Evolutionary conservation across 30 jellyfish, hydroid and myxozoan species (phyloP).

Genomic region (Cassiopea andromeda): DNA sequence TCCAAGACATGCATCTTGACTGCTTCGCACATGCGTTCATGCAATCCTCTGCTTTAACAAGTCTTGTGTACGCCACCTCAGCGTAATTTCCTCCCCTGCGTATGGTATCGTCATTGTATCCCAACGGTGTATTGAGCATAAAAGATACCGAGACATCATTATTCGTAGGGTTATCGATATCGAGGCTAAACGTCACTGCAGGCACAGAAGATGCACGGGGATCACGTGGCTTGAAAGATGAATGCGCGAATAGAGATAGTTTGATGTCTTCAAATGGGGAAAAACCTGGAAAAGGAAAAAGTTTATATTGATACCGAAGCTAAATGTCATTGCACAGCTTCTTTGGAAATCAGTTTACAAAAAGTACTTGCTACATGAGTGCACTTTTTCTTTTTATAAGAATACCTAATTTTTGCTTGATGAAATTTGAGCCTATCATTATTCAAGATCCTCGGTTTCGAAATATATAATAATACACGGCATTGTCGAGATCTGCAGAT

Average conservation of each 20-base stretch:
- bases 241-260: conserved; percentile 81
- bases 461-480: no score
- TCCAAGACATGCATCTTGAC: conserved; percentile 95
- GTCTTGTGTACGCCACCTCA: conserved; percentile 86
- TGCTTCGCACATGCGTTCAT: conserved; percentile 95
- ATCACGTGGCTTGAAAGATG: conserved; percentile 92
- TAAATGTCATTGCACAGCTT: neutral
- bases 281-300: conserved; percentile 44
- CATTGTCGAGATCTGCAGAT: no score
- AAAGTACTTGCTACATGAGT: no score
- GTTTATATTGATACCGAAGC: neutral
- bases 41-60: conserved; percentile 95
- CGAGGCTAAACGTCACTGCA: conserved; percentile 87
- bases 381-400: no score
- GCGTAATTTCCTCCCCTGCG: conserved; percentile 94
- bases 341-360: no score
- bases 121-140: conserved; percentile 91
- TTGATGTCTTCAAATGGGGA: conserved; percentile 72
- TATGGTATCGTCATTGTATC: conserved; percentile 95
- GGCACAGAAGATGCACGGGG: conserved; percentile 92
- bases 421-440: no score
- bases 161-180: conserved; percentile 77
- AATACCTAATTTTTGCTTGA: no score
- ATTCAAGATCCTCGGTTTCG: no score
- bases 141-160: conserved; percentile 87